These are phyloP conservation scores for Melikaiella ostensackeni DNA, from an alignment of 2,888 invertebrate genomes.

Conservation along the genomic window DNA sequence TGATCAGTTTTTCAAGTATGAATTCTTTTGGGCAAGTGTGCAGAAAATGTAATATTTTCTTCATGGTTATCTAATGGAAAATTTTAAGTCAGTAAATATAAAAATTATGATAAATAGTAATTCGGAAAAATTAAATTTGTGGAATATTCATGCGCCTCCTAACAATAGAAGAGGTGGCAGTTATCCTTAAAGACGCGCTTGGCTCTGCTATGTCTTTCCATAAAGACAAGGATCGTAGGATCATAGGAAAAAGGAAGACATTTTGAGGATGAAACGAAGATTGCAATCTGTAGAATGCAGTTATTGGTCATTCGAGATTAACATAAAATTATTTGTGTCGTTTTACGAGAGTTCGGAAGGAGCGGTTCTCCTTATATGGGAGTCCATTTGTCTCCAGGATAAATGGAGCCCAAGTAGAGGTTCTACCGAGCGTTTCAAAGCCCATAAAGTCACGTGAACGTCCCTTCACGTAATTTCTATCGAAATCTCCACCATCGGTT, in stretches of 20 bases:
- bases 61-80: too few relatives aligned
- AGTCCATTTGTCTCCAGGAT: conserved; percentile 42
- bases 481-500: not conserved
- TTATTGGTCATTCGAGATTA: conserved; percentile 6
- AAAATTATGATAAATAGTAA: too few relatives aligned
- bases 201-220: not conserved
- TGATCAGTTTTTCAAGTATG: too few relatives aligned
- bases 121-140: too few relatives aligned
- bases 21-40: too few relatives aligned
- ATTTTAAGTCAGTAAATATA: too few relatives aligned
- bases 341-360: conserved; percentile 40
- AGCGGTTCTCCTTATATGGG: conserved; percentile 3
- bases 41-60: too few relatives aligned
- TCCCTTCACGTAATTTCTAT: conserved; percentile 3
- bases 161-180: not conserved
- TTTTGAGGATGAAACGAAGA: not conserved
- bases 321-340: conserved; percentile 40
- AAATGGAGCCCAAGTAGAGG: conserved; percentile 3
- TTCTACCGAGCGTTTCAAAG: conserved; percentile 4
- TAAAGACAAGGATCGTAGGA: not conserved
- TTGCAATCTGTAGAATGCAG: not conserved
- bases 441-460: conserved; percentile 23
- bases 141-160: too few relatives aligned
- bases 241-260: not conserved
- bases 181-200: not conserved